Evolutionary conservation across 2,888 invertebrate species (phyloP).

Genomic region (Zhuqinia jingwanae): DNA sequence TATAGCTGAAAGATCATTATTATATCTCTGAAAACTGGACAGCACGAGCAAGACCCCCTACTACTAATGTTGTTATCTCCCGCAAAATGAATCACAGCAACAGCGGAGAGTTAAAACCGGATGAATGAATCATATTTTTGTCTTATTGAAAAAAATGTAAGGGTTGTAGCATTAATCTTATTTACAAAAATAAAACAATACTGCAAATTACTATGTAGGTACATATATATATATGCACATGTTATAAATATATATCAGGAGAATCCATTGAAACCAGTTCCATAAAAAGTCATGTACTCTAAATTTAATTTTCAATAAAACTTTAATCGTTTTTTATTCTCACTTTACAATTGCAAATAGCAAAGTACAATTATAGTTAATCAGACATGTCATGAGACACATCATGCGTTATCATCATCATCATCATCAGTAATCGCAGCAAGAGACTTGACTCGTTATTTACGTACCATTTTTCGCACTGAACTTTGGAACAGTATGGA

Average conservation of each 20-base stretch:
- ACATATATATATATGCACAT: too few relatives aligned
- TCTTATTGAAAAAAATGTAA: not conserved
- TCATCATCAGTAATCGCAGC: not conserved
- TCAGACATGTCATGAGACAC: not conserved
- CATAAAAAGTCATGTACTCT: not conserved
- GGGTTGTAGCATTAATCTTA: not conserved
- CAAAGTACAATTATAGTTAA: too few relatives aligned
- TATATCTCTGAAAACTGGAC: constrained; percentile 19
- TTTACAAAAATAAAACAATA: not conserved
- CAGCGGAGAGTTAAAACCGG: not conserved
- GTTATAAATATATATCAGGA: not conserved
- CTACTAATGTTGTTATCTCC: not conserved
- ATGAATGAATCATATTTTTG: constrained; percentile 56
- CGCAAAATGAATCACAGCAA: constrained; percentile 55
- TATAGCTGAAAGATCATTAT: constrained; percentile 23
- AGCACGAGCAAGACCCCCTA: constrained; percentile 38
- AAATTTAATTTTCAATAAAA: not conserved
- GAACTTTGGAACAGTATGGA: not conserved
- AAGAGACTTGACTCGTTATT: too few relatives aligned
- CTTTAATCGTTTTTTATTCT: not conserved
- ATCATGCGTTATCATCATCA: constrained; percentile 16
- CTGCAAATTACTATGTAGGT: not conserved
- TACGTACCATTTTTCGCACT: not conserved
- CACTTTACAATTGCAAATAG: not conserved
- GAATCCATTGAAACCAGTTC: not conserved